A percentile compares a stretch with the other conserved stretches of the same genome.
These are phyloP conservation scores for Ormyrus nitidulus DNA, from an alignment of 2,888 invertebrate genomes.

Conservation along the genomic window DNA sequence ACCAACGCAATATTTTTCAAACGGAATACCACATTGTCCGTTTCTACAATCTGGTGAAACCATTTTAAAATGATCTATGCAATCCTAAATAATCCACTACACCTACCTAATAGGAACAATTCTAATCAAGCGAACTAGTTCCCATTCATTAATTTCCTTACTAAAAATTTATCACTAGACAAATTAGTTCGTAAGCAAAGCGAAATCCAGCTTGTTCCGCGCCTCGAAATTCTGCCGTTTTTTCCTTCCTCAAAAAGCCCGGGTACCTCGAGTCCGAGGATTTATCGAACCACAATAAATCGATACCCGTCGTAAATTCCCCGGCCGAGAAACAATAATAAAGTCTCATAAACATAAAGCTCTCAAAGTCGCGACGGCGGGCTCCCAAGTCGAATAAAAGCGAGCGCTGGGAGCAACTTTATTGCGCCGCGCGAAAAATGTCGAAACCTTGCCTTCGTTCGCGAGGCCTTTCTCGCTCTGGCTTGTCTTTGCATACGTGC, in stretches of 20 bases:
- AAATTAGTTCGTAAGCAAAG: slow-evolving; percentile 3
- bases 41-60: no score
- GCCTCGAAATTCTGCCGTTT: background rate
- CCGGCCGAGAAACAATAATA: slow-evolving; percentile 53
- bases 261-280: slow-evolving; percentile 19
- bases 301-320: slow-evolving; percentile 52
- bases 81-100: no score
- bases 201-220: background rate
- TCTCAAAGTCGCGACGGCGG: slow-evolving; percentile 10
- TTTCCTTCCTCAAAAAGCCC: background rate
- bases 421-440: slow-evolving; percentile 32
- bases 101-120: no score
- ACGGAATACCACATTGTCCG: no score
- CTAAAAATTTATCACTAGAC: slow-evolving; percentile 1
- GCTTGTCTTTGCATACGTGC: no score
- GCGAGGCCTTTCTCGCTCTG: no score
- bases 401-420: slow-evolving; percentile 4
- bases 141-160: background rate
- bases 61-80: no score
- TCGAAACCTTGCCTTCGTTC: background rate
- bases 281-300: slow-evolving; percentile 51
- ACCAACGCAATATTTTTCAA: no score
- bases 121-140: no score
- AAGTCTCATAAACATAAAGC: slow-evolving; percentile 51
- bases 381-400: background rate